phyloP scores from a whole-genome alignment of 2,888 invertebrate genomes.

The Venusia cambrica region DNA sequence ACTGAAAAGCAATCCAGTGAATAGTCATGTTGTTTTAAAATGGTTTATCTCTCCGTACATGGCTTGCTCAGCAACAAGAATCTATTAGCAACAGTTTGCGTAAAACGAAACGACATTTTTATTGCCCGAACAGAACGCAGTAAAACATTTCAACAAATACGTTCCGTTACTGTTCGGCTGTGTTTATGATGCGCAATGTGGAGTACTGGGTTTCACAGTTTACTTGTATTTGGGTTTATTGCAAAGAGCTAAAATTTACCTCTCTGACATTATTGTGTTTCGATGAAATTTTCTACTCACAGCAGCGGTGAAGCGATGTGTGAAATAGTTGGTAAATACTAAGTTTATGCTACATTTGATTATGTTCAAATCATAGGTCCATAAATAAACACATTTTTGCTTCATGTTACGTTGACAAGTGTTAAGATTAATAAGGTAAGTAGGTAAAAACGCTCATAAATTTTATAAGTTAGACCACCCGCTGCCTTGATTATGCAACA shows the following conservation, averaged over 20 bases:
- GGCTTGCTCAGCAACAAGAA: too few relatives aligned
- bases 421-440: too few relatives aligned
- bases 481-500: conserved; percentile 14
- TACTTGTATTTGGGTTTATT: conserved; percentile 3
- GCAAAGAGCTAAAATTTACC: conserved; percentile 8
- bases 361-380: too few relatives aligned
- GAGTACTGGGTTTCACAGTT: conserved; percentile 11
- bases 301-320: too few relatives aligned
- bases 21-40: too few relatives aligned
- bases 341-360: neutral
- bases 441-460: neutral
- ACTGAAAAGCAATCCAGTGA: too few relatives aligned
- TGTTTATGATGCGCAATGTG: conserved; percentile 8
- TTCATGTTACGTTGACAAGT: too few relatives aligned
- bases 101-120: neutral
- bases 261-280: conserved; percentile 8
- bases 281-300: too few relatives aligned
- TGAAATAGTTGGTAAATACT: neutral
- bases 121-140: neutral
- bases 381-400: too few relatives aligned
- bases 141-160: conserved; percentile 1
- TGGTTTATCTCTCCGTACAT: too few relatives aligned
- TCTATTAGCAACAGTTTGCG: too few relatives aligned
- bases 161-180: conserved; percentile 4
- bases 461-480: neutral